Base-by-base conservation (phyloP, 2,113 vertebrate genomes). In the Ailuropoda melanoleuca region DNA sequence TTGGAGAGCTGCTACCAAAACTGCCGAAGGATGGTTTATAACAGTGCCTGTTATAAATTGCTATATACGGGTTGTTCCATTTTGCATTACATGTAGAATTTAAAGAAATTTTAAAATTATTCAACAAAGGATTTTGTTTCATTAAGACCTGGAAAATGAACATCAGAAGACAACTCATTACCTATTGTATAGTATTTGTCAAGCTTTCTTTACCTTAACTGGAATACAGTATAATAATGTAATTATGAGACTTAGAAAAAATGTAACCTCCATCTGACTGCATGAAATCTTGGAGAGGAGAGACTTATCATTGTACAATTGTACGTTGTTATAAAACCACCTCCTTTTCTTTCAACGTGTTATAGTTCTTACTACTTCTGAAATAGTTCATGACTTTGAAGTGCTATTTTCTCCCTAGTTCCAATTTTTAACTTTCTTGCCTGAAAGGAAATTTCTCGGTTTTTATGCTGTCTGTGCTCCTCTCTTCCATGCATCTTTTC, bases 41-140 rank as follows among this genome's bases (percentile, higher is more conserved):
- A 48, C 26, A 48, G 53, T 96, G 64, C 53, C 72, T 50, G 15
- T 62, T 72, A 88, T 64, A 87, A 86, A 58, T 92, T 85, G 72
- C 31, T 82, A 14, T 29, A 39, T 68, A 12, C 15, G n/a, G 70
- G 50, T 89, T 11, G 18, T 93, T 81, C 19, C 56, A 64, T 39
- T 9, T 96, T 90, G 37, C 46, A 80, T 93, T 91, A 34, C 74
- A 70, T 77, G 81, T 31, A 85, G 66, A 89, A 74, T 88, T 96
- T 96, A 89, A 74, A 89, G 82, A 90, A 93, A 90, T 19, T 94
- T 95, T 55, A 93, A 81, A 91, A 72, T 95, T 81, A 85, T 50
- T 93, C 18, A 53, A 13, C 12, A 85, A 50, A 60, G 37, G 55
- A 74, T 64, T 92, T 95, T 95, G 14, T 24, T 95, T 93, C 48